Conservation (phyloP, 1,140 invertebrate species). For the Lamellibrachia luymesi region DNA sequence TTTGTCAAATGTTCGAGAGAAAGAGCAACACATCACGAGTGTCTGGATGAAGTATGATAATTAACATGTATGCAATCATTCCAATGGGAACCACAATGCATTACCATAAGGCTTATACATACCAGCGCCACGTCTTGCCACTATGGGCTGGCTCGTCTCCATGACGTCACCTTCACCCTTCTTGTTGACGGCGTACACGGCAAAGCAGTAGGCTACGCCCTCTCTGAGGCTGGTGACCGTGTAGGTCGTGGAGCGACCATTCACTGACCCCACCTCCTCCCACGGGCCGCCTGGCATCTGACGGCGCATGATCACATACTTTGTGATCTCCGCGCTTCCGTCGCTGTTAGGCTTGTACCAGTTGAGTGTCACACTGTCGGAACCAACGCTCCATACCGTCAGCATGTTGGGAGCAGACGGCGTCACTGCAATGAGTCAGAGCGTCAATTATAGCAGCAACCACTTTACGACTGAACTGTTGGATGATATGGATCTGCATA, state of each 20-base stretch:
- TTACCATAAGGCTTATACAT: constrained; percentile 65
- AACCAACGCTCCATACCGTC: constrained; percentile 16
- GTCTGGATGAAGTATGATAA: too few relatives aligned
- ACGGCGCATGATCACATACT: constrained; percentile 65
- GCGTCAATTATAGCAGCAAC: background rate
- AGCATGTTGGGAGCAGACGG: constrained; percentile 25
- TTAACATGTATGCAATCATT: background rate
- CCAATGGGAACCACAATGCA: constrained; percentile 58
- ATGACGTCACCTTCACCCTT: constrained; percentile 89
- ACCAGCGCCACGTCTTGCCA: constrained; percentile 90
- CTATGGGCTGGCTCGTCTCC: constrained; percentile 81
- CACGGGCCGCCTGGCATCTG: constrained; percentile 20
- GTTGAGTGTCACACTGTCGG: constrained; percentile 64
- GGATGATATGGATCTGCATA: background rate
- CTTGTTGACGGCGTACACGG: constrained; percentile 93
- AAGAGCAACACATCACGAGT: too few relatives aligned
- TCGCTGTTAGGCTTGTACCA: constrained; percentile 72
- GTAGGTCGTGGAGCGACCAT: constrained; percentile 60
- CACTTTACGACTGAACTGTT: background rate
- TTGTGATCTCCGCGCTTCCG: constrained; percentile 69
- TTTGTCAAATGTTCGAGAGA: too few relatives aligned
- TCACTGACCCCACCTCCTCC: constrained; percentile 25
- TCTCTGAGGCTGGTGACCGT: constrained; percentile 84
- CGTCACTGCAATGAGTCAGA: background rate
- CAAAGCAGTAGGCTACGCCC: constrained; percentile 88